phyloP scores from a whole-genome alignment of 2,888 invertebrate genomes.

The Xylocampa areola region DNA sequence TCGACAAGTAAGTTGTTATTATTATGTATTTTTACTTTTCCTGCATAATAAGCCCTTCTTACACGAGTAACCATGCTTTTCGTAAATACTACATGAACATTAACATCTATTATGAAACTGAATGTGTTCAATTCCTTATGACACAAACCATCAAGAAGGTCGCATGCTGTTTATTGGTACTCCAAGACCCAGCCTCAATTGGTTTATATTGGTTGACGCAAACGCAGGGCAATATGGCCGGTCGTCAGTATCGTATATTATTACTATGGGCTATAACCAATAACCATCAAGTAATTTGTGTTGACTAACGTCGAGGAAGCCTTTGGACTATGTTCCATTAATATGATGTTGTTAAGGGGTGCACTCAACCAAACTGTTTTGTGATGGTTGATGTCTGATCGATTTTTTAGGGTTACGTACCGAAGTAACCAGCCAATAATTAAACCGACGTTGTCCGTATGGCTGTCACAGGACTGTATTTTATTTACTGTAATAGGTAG shows the following conservation, averaged over 20 bases:
- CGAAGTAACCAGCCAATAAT: too few relatives aligned
- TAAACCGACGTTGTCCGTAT: too few relatives aligned
- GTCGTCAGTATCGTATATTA: slow-evolving; percentile 48
- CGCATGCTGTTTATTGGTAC: slow-evolving; percentile 66
- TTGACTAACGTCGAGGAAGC: slow-evolving; percentile 16
- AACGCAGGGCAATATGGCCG: slow-evolving; percentile 61
- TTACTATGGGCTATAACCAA: slow-evolving; percentile 40
- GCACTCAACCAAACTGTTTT: too few relatives aligned
- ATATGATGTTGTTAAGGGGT: slow-evolving; percentile 7
- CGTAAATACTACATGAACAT: background rate
- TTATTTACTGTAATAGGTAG: too few relatives aligned
- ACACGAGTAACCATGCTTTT: too few relatives aligned
- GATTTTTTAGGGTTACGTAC: too few relatives aligned
- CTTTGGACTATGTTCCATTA: slow-evolving; percentile 2
- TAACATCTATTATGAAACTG: slow-evolving; percentile 57
- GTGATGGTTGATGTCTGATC: too few relatives aligned
- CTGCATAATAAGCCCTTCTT: too few relatives aligned
- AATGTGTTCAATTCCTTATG: slow-evolving; percentile 60
- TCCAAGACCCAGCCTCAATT: slow-evolving; percentile 75
- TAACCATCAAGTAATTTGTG: slow-evolving; percentile 53
- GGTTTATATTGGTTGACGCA: slow-evolving; percentile 82
- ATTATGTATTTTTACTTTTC: too few relatives aligned
- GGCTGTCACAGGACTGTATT: too few relatives aligned
- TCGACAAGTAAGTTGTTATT: too few relatives aligned
- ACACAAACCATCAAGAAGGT: slow-evolving; percentile 53